These are phyloP conservation scores for Pangasius mekongensis DNA, from an alignment of 2,797 vertebrate species.

Conservation along the genomic window DNA sequence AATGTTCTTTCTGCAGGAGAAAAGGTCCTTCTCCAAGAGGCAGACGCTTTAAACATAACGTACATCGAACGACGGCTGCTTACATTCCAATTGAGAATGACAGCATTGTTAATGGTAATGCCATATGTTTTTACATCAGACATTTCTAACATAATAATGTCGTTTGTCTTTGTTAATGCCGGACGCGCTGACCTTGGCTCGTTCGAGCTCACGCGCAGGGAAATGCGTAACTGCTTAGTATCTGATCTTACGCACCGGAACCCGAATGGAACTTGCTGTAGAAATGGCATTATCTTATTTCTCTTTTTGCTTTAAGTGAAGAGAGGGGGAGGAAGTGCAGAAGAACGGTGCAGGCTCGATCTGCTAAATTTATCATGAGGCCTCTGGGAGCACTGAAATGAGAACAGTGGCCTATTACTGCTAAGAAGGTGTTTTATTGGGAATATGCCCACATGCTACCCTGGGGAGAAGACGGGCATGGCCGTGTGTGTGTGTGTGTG, in stretches of 20 bases:
- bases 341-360: slow-evolving; percentile 75
- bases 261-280: not conserved
- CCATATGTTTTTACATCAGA: slow-evolving; percentile 37
- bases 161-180: slow-evolving; percentile 32
- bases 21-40: slow-evolving; percentile 58
- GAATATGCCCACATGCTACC: slow-evolving; percentile 79
- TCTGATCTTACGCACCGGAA: not conserved
- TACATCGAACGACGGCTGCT: not conserved
- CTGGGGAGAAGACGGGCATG: slow-evolving; percentile 70
- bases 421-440: slow-evolving; percentile 95
- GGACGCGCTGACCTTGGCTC: slow-evolving; percentile 31
- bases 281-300: slow-evolving; percentile 13
- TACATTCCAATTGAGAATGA: slow-evolving; percentile 6
- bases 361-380: slow-evolving; percentile 90
- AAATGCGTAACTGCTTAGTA: too few relatives aligned
- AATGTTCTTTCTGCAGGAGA: slow-evolving; percentile 66
- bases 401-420: slow-evolving; percentile 90
- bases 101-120: slow-evolving; percentile 27
- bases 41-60: not conserved
- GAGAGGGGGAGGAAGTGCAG: slow-evolving; percentile 60
- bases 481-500: slow-evolving; percentile 21
- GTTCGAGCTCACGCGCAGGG: not conserved
- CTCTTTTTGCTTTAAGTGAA: slow-evolving; percentile 7
- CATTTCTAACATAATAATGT: slow-evolving; percentile 34
- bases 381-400: slow-evolving; percentile 88